Evolutionary conservation across 2,113 vertebrate genomes (phyloP), one percentile per base, ranked within the genome.

Genomic region (Tragelaphus strepsiceros): DNA sequence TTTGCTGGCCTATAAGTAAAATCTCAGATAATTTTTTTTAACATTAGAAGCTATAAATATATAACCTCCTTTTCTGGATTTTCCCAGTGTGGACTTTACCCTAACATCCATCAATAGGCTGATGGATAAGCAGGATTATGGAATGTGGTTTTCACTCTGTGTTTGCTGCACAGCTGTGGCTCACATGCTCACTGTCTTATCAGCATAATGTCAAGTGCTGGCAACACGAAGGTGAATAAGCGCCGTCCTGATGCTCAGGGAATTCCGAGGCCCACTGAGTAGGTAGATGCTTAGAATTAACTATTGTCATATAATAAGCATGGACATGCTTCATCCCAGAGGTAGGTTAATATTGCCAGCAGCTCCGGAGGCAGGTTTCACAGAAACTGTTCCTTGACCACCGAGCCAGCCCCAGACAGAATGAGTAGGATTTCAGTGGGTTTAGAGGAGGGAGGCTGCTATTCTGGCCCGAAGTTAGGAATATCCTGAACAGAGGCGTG

Each of bases 11-110:
- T 82, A 0, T 26, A 67, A n/a, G 91, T 91, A 81, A 92, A 85
- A 53, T 88, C 49, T 43, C 58, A 90, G 21, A 32, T 43, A 64
- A 82, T 64, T 71, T 91, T 91, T 95, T 92, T 46, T 3, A 92
- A 59, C 97, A 90, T 85, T 58, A 49, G 56, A 88, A 59, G 64
- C 95, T 96, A 59, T 30, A 90, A 94, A 54, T 74, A 56, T 30
- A 51, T 53, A 71, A 86, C 13, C 16, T 64, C 12, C 10, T 67
- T 85, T 78, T 84, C 35, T 88, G 39, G 67, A 84, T 94, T 92
- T 64, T 90, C 51, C 87, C 46, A 90, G 24, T 24, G 77, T 26
- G 77, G 83, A 32, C 12, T 71, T 93, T 54, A 16, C 54, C 19
- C 26, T 81, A 85, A 61, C 28, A 28, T 86, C 58, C 53, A 56